These are phyloP conservation scores for Drosophila albomicans DNA, from an alignment of 1,140 invertebrate species.

Conservation along the genomic window DNA sequence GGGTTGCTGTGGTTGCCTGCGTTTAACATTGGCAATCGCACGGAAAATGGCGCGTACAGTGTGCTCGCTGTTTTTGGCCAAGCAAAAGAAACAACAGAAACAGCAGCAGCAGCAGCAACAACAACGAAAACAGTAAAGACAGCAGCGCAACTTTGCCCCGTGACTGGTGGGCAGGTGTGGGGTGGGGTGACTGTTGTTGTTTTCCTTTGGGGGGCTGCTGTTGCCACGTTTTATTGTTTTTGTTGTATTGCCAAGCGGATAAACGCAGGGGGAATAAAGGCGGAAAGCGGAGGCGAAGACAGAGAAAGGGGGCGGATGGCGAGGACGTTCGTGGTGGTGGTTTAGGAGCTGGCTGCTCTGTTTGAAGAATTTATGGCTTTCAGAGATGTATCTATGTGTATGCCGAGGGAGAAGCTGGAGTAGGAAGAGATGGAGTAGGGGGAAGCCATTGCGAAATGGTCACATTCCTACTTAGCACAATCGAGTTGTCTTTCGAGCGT, in stretches of 20 bases:
- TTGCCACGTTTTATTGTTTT: conserved; percentile 80
- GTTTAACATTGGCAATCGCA: conserved; percentile 79
- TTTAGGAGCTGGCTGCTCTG: conserved; percentile 71
- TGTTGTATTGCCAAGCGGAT: conserved; percentile 72
- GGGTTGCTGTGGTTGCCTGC: conserved; percentile 70
- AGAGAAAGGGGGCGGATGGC: neutral
- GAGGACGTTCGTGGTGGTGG: conserved; percentile 41
- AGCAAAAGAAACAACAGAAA: conserved; percentile 49
- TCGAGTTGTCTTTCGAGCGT: conserved; percentile 7
- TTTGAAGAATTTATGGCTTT: conserved; percentile 84
- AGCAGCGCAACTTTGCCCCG: conserved; percentile 55
- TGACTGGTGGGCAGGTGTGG: conserved; percentile 71
- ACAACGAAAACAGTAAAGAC: conserved; percentile 29
- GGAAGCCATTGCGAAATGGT: neutral
- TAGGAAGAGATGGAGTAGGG: neutral
- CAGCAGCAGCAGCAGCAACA: conserved; percentile 40
- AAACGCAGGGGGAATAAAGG: neutral
- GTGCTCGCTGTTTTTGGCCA: conserved; percentile 68
- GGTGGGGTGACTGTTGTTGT: conserved; percentile 66
- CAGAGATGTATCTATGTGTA: conserved; percentile 78
- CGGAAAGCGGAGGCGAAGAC: too few species aligned
- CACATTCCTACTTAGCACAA: conserved; percentile 20
- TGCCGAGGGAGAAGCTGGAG: conserved; percentile 33
- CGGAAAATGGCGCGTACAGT: conserved; percentile 82
- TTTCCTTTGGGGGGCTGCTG: conserved; percentile 42